Evolutionary conservation across 2,888 invertebrate species (phyloP), one percentile per base, ranked within the genome.

Genomic region (Aleiodes leptofemur): DNA sequence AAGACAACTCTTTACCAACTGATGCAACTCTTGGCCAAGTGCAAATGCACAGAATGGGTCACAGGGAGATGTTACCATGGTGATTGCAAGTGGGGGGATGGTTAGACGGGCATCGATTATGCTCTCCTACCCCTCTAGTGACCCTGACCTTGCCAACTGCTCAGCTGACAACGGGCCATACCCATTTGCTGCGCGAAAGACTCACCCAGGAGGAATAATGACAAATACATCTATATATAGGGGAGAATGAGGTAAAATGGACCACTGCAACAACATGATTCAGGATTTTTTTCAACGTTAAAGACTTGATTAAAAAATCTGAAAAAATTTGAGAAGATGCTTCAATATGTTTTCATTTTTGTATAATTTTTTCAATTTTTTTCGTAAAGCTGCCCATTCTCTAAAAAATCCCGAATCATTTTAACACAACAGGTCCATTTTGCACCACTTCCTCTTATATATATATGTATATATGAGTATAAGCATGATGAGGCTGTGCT

Each of bases 81-180:
- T 80, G 82, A 87, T 86, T 82, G 83, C 80, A 77, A 66, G 76
- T 72, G 72, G 74, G 59, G 76, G 76, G 53, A 64, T 66, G 74
- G 73, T 74, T 61, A 73, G 78, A 78, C 79, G 80, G 80, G 82
- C 85, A 86, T 86, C 86, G 86, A 86, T 86, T 86, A 83, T 83
- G 81, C 81, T 82, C 81, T 78, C 82, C 77, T 77, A 76, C 71
- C 76, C 80, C 77, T 78, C 79, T 78, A 69, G 76, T 81, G 84
- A 85, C 87, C 87, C 85, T 87, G 87, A 87, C 87, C 87, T 86
- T 87, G 81, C 78, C 76, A 43, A 81, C 77, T 79, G 81, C 73
- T 82, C 86, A 86, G 86, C 86, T 87, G 87, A 82, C 71, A 74
- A 66, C 53, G 76, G 72, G 71, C 75, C 14, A 29, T 11, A 48